phyloP scores from a whole-genome alignment of 1,140 invertebrate species.

The Drosophila gunungcola region DNA sequence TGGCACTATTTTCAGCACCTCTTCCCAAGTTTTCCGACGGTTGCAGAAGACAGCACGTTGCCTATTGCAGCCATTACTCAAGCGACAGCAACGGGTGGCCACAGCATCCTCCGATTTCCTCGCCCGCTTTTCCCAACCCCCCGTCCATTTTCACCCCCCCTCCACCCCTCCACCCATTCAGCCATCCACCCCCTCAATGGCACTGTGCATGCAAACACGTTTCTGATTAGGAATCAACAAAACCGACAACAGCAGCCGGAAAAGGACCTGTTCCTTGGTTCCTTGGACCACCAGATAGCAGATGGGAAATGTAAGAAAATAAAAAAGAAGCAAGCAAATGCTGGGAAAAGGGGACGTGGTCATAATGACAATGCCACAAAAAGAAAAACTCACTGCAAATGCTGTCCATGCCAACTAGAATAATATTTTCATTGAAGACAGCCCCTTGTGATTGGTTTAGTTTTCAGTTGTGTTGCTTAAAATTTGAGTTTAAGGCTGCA shows the following conservation, averaged over 20 bases:
- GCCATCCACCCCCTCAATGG: background rate
- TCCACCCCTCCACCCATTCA: background rate
- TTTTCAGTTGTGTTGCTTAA: no score
- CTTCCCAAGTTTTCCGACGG: conserved; percentile 16
- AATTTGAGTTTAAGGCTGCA: no score
- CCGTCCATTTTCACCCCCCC: background rate
- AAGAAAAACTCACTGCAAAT: conserved; percentile 1
- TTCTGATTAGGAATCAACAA: conserved; percentile 53
- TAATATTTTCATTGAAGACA: background rate
- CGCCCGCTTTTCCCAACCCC: background rate
- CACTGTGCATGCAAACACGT: conserved; percentile 47
- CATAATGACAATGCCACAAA: conserved; percentile 32
- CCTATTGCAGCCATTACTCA: conserved; percentile 52
- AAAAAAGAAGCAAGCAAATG: conserved; percentile 1
- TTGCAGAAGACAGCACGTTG: conserved; percentile 41
- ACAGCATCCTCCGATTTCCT: conserved; percentile 1
- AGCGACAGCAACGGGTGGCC: conserved; percentile 36
- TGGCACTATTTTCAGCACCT: conserved; percentile 2
- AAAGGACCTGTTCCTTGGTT: conserved; percentile 41
- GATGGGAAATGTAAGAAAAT: conserved; percentile 8
- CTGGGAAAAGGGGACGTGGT: conserved; percentile 14
- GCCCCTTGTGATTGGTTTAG: background rate
- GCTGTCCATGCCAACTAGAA: background rate
- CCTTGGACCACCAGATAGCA: conserved; percentile 18
- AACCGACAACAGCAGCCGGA: conserved; percentile 44